Evolutionary conservation across 2,113 vertebrate genomes (phyloP), one percentile per base, ranked within the genome.

Genomic region (Jaculus jaculus): DNA sequence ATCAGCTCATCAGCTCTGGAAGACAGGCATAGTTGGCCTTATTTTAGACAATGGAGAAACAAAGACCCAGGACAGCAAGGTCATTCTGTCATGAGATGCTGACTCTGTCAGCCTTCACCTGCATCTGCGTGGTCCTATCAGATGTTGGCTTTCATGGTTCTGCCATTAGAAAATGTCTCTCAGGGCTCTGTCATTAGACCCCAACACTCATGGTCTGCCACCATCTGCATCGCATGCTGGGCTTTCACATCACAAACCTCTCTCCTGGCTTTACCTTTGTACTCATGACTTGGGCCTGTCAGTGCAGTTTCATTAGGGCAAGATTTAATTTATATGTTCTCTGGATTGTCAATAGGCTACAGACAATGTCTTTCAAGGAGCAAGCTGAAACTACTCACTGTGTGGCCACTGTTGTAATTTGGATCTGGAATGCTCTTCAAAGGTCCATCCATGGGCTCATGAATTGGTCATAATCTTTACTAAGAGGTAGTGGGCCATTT

Each of bases 211-310:
- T 47, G 42, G 42, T 47, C 42, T 8, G 5, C 42, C 42, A 47
- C 42, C 42, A 47, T 47, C 42, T 47, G 42, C 42, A 47, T 47
- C 42, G 11, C 0, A 1, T 12, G 10, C 11, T 12, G 16, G 3
- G 5, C 10, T 23, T 47, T 61, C 42, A 54, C 1, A 12, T 0
- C 58, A 39, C 2, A 1, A 58, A 6, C 21, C 18, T 3, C 3
- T 47, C 39, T 23, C 34, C 3, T 7, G 75, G 60, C 10, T 65
- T 47, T 21, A 16, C 5, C 23, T 58, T 20, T 63, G 12, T 18
- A 17, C 23, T 5, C 20, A 58, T 60, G 3, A 28, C 30, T 72
- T 17, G 11, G 74, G 15, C 16, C 18, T 42, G 13, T n/a, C 8
- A 42, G 34, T n/a, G 85, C 73, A 23, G 10, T 4, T 3, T 92